Evolutionary conservation across 2,797 vertebrate genomes (phyloP).

Genomic region (Tamandua tetradactyla): DNA sequence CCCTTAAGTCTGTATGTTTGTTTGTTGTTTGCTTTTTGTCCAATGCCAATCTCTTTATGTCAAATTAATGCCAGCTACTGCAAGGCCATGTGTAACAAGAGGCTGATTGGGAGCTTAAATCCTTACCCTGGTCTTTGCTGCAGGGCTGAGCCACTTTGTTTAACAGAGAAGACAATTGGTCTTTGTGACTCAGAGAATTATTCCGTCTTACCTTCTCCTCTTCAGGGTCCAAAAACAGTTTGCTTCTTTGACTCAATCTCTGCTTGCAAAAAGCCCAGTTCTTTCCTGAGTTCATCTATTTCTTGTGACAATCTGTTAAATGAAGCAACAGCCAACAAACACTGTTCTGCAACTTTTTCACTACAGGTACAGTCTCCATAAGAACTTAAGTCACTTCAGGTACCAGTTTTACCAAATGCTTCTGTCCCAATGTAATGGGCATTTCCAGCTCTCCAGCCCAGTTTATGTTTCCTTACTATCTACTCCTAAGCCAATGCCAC

Average conservation of each 20-base stretch:
- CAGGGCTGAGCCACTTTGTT: neutral
- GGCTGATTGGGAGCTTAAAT: neutral
- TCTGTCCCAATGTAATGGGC: neutral
- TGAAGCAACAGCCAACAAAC: neutral
- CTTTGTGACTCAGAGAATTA: neutral
- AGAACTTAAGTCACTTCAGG: neutral
- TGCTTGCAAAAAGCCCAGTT: neutral
- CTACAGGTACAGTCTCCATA: neutral
- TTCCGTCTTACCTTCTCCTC: neutral
- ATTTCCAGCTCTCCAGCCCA: neutral
- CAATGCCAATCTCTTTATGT: neutral
- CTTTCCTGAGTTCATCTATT: neutral
- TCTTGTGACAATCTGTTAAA: neutral
- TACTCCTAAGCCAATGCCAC: neutral
- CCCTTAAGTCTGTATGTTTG: neutral
- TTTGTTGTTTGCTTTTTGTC: neutral
- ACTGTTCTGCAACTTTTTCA: neutral
- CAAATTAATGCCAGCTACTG: slow-evolving; percentile 28
- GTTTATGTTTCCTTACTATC: neutral
- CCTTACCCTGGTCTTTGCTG: neutral
- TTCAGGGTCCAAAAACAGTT: neutral
- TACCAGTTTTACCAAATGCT: neutral
- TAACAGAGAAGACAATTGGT: neutral
- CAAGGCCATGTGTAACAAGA: neutral
- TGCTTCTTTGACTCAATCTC: neutral